Evolutionary conservation across 2,113 vertebrate genomes (phyloP).

Genomic region (Craseonycteris thonglongyai): DNA sequence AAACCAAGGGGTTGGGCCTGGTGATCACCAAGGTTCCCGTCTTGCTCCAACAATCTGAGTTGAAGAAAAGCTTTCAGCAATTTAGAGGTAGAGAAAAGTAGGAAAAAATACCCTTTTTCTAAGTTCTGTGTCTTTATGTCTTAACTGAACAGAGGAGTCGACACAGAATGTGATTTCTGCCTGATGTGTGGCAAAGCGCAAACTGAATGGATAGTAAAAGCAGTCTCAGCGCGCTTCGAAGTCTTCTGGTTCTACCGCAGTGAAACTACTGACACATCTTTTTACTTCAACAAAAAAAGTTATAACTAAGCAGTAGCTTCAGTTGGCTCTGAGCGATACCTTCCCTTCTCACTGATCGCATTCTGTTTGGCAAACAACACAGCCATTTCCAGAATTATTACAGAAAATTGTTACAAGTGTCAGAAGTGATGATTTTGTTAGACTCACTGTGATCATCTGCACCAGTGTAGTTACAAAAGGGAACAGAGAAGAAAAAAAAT

Average conservation of each 20-base stretch:
- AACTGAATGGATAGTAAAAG: background rate
- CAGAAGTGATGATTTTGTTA: constrained; percentile 11
- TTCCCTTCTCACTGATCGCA: background rate
- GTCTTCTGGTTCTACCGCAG: background rate
- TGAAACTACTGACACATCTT: constrained; percentile 23
- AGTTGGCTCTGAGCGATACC: background rate
- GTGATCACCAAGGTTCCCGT: background rate
- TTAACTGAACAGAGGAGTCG: constrained; percentile 7
- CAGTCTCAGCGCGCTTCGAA: background rate
- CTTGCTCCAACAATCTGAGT: background rate
- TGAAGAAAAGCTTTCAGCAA: background rate
- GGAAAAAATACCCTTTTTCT: background rate
- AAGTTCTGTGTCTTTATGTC: constrained; percentile 26
- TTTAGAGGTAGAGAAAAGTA: background rate
- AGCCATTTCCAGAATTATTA: constrained; percentile 7
- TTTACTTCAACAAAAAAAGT: constrained; percentile 48
- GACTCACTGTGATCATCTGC: background rate
- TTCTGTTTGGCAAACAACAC: constrained; percentile 32
- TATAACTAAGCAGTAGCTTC: too few species aligned
- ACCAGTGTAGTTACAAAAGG: background rate
- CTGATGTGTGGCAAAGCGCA: constrained; percentile 15
- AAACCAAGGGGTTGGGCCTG: background rate
- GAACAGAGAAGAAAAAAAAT: background rate
- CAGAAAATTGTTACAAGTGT: background rate
- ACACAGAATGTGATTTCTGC: constrained; percentile 50